Conservation (phyloP, 2,113 vertebrate species). For the Takifugu flavidus region DNA sequence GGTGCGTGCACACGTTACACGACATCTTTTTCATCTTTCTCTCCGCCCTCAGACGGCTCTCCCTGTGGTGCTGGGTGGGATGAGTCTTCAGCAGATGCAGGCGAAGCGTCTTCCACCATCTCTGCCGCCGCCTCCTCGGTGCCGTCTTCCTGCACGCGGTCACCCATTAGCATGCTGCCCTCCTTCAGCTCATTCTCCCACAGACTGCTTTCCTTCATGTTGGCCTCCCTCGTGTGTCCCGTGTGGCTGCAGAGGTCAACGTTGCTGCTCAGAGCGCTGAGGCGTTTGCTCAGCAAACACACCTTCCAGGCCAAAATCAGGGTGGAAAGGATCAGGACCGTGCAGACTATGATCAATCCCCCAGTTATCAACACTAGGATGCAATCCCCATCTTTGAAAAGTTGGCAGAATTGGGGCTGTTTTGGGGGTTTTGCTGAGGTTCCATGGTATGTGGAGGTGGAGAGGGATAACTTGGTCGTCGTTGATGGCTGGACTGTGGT, state of each 20-base stretch:
- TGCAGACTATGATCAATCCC: conserved; percentile 23
- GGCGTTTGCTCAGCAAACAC: conserved; percentile 25
- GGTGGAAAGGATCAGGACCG: conserved; percentile 24
- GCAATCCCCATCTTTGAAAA: too few relatives aligned
- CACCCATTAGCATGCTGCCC: conserved; percentile 31
- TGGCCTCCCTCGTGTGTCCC: conserved; percentile 8
- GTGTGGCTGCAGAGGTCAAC: conserved; percentile 26
- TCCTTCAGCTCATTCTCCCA: conserved; percentile 22
- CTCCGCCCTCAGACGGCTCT: conserved; percentile 13
- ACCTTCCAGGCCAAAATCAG: conserved; percentile 25
- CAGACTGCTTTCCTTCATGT: conserved; percentile 7
- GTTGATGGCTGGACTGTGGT: neutral
- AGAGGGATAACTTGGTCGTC: too few relatives aligned
- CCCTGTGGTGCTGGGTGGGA: conserved; percentile 20
- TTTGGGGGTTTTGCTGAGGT: too few relatives aligned
- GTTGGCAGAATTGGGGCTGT: too few relatives aligned
- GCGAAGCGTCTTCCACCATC: conserved; percentile 8
- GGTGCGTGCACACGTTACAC: neutral
- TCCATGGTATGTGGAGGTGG: neutral
- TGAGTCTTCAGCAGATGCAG: conserved; percentile 9
- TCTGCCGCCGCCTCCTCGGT: conserved; percentile 8
- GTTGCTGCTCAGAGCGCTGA: conserved; percentile 22
- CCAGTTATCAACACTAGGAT: neutral
- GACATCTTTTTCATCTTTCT: conserved; percentile 2
- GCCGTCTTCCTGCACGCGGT: conserved; percentile 1